Percentiles rank a stretch among this genome's conserved stretches.
Evolutionary conservation across 2,888 invertebrate genomes (phyloP).

Genomic region (Ophion obscuratus): DNA sequence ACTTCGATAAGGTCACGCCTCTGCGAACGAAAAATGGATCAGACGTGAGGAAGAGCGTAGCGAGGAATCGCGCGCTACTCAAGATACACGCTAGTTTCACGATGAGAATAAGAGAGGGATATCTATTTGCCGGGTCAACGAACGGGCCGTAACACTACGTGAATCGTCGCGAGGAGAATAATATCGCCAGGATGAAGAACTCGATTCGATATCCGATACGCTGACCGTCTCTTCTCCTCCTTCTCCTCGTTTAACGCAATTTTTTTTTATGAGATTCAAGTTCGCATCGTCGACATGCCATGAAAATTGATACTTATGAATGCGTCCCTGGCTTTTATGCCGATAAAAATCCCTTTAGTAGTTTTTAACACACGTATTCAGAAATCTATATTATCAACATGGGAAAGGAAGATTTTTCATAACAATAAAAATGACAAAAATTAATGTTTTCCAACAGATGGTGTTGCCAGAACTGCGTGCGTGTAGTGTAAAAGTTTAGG

Average conservation of each 20-base stretch:
- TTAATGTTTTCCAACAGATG: too few relatives aligned
- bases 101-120: conserved; percentile 18
- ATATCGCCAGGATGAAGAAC: conserved; percentile 13
- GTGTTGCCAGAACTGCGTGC: too few relatives aligned
- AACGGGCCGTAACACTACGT: conserved; percentile 51
- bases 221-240: conserved; percentile 31
- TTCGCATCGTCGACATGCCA: too few relatives aligned
- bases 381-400: too few relatives aligned
- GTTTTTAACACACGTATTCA: too few relatives aligned
- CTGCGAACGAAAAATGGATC: background rate
- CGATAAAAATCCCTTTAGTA: too few relatives aligned
- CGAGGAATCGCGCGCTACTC: background rate
- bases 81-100: background rate
- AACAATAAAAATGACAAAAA: too few relatives aligned
- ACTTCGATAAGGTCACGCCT: conserved; percentile 12
- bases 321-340: too few relatives aligned
- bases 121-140: conserved; percentile 53
- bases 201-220: conserved; percentile 56
- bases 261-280: background rate
- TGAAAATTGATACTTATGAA: too few relatives aligned
- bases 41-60: background rate
- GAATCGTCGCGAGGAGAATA: conserved; percentile 24
- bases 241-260: conserved; percentile 24
- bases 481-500: too few relatives aligned
- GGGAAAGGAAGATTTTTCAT: too few relatives aligned